phyloP scores from a whole-genome alignment of 2,113 vertebrate species.

The Leptobrachium ailaonicum region DNA sequence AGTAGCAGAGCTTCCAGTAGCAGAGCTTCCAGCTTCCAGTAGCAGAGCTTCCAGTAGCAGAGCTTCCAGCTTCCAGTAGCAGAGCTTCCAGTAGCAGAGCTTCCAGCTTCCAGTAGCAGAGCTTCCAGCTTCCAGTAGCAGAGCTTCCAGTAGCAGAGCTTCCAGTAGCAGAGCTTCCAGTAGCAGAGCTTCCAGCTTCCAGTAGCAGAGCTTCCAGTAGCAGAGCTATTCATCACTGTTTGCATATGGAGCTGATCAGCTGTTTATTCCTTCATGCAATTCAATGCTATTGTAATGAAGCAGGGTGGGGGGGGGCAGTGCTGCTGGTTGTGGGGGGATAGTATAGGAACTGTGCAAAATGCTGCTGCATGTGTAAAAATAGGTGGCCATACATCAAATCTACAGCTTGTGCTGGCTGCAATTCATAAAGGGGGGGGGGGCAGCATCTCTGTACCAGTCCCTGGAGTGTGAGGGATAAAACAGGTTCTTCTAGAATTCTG shows the following conservation, averaged over 20 bases:
- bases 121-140: too few species aligned
- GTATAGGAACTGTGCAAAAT: conserved; percentile 31
- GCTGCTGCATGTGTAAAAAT: conserved; percentile 74
- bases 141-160: too few species aligned
- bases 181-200: too few species aligned
- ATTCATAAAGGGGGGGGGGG: conserved; percentile 60
- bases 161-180: too few species aligned
- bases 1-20: too few species aligned
- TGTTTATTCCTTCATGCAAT: conserved; percentile 9
- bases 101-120: too few species aligned
- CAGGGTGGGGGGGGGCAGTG: neutral
- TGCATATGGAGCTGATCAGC: neutral
- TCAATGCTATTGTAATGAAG: conserved; percentile 10
- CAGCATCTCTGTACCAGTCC: conserved; percentile 62
- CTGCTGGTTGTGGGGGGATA: too few species aligned
- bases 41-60: too few species aligned
- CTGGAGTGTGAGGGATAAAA: conserved; percentile 61
- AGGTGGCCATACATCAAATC: conserved; percentile 77
- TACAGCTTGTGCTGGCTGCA: conserved; percentile 73
- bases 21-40: too few species aligned
- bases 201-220: neutral
- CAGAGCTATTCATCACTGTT: neutral
- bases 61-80: too few species aligned
- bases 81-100: too few species aligned
- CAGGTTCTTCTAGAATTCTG: conserved; percentile 54